A percentile compares a stretch with the other conserved stretches of the same genome.
phyloP scores from a whole-genome alignment of 2,113 vertebrate species.

The rat (Rattus norvegicus) region GRCr8 NC_086019.1:101197001-101197500 shows the following conservation, averaged over 20 bases:
- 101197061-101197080: background rate
- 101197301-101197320: constrained; percentile 71
- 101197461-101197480: background rate
- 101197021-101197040: too few relatives aligned
- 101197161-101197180: background rate
- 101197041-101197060: background rate
- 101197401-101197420: constrained; percentile 83
- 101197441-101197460: constrained; percentile 77
- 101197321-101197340: constrained; percentile 74
- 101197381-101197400: constrained; percentile 81
- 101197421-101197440: constrained; percentile 82
- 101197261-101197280: constrained; percentile 63
- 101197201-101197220: background rate
- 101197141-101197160: background rate
- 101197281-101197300: constrained; percentile 66
- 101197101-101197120: background rate
- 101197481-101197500: background rate
- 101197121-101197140: background rate
- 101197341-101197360: constrained; percentile 78
- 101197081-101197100: background rate
- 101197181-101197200: background rate
- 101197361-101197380: constrained; percentile 85
- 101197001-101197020: too few relatives aligned
- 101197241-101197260: background rate
- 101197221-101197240: background rate